phyloP scores from a whole-genome alignment of 2,113 vertebrate genomes.

The Andinoacara biseriatus region DNA sequence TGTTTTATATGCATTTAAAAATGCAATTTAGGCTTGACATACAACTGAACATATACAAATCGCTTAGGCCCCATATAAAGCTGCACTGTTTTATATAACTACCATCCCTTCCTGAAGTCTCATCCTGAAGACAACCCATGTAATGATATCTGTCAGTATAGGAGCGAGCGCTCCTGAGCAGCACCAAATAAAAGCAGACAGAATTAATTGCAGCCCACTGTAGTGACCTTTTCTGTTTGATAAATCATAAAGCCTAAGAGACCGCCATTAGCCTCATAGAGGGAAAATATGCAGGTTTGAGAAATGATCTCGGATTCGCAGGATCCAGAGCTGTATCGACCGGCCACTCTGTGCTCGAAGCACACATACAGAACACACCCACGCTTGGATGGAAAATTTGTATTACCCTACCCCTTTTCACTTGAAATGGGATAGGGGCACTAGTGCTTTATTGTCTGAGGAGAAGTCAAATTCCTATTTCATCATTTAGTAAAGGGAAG shows the following conservation, averaged over 20 bases:
- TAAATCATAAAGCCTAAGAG: constrained; percentile 74
- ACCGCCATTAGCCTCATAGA: constrained; percentile 53
- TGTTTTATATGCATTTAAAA: neutral
- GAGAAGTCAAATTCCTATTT: constrained; percentile 54
- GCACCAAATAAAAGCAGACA: constrained; percentile 74
- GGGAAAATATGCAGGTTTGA: constrained; percentile 67
- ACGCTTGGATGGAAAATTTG: constrained; percentile 27
- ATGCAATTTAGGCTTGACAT: neutral
- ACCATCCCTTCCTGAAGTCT: neutral
- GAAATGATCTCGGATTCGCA: constrained; percentile 68
- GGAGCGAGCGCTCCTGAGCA: constrained; percentile 57
- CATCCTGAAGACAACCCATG: constrained; percentile 40
- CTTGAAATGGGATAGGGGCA: constrained; percentile 28
- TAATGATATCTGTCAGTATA: constrained; percentile 68
- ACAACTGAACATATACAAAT: neutral
- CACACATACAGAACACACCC: constrained; percentile 26
- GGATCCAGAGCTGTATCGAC: constrained; percentile 58
- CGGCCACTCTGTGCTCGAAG: constrained; percentile 8
- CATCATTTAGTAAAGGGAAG: constrained; percentile 52
- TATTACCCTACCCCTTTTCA: constrained; percentile 16
- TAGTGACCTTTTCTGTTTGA: constrained; percentile 79
- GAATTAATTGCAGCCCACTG: constrained; percentile 75
- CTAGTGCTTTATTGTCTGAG: constrained; percentile 35
- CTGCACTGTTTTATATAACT: constrained; percentile 2
- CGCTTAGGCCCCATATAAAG: neutral